Evolutionary conservation across 1,140 invertebrate species (phyloP), one percentile per base, ranked within the genome.

Genomic region (Cotesia chilonis): DNA sequence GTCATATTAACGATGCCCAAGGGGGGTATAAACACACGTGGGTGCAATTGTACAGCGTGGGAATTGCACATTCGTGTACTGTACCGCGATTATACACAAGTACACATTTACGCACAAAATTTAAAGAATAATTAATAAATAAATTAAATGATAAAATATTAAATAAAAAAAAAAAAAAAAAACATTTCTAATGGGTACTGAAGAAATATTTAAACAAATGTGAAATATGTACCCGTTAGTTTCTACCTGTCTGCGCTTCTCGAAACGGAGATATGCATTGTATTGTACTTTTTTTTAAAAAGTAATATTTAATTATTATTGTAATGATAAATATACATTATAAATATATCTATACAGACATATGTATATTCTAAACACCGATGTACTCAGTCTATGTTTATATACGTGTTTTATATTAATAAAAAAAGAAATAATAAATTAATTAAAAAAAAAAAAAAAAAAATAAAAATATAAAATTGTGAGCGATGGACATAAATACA

Each of bases 331-430:
- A 28, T 66, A 66, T 66, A 20, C 28, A 66, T 66, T 52, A 52
- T 28, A 66, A 65, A 71, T 71, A 66, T 71, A 65, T 63, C 10
- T 17, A 65, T 71, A 65, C n/a, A 65, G n/a, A 71, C 36, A 71
- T 57, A 65, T 71, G 79, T 82, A 82, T 81, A 84, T 81, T 86
- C 81, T 86, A 85, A 84, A 84, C 82, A 83, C 81, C 80, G 81
- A 84, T 84, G 82, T 85, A 85, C 80, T 87, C 83, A 84, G 78
- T 85, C 82, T 86, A 85, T 87, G 83, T 87, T 87, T 86, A 87
- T 87, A 86, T 87, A 85, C 84, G 83, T 86, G 85, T 84, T 87
- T 87, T 87, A 84, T 84, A 86, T 85, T 87, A 86, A 81, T 81
- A 78, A 81, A 74, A 81, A 80, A 75, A 65, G 70, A 68, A 66